Base-by-base conservation (phyloP, 2,888 invertebrate species). In the Idaea dimidiata region DNA sequence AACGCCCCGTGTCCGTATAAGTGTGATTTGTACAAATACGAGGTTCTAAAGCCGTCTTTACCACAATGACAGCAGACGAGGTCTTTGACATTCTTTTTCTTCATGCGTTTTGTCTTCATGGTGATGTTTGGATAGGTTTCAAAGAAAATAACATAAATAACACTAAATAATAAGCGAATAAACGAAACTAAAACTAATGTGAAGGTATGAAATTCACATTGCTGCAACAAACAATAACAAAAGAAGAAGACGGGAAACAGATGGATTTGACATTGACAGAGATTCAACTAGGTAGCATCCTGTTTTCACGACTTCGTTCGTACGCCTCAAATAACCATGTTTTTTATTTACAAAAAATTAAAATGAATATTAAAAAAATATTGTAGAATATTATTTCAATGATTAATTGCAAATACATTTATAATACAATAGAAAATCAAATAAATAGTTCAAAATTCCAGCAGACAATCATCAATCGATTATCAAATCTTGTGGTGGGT, bases 1-100 rank as follows among this genome's bases (percentile, higher is more conserved):
- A 85, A 71, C 0, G 74, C 77, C 1, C 73, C 80, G 57, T 89
- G 89, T 8, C 74, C 70, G 59, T 82, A 88, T 24, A 89, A 66
- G 17, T 54, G 54, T 54, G 16, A 4, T 14, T 54, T 54, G 6
- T 17, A 17, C 54, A 17, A 7, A 54, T 54, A 54, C 7, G 16
- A 17, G 54, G 7, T 54, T 16, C 16, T 54, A 16, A 16, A 54
- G 17, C 8, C 54, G 16, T 1, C 54, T 17, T 54, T 16, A 8
- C 54, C 17, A 17, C 54, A 54, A 54, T 7, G 16, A 16, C 7
- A 16, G 17, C 17, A 54, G 16, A 54, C 17, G 8, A 54, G 8
- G n/a, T 54, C 16, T 54, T 54, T 54, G 16, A 16, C 10, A 43
- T 43, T 43, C 43, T 16, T 16, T 54, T 17, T 54, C 17, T 54